Evolutionary conservation across 2,797 vertebrate species (phyloP).

Genomic region (Rhinogobio ventralis): DNA sequence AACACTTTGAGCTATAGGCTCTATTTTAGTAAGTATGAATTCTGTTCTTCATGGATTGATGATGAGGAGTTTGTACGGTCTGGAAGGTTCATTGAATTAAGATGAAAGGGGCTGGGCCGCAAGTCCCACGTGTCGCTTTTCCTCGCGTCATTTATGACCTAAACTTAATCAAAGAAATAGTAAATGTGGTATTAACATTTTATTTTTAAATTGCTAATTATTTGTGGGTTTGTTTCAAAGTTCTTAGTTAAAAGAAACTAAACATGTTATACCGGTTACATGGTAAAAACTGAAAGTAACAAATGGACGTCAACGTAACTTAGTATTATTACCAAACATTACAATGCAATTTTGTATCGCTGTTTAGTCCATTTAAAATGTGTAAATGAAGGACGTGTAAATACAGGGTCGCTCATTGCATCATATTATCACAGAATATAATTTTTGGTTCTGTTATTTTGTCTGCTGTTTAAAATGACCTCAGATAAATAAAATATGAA

Average conservation of each 20-base stretch:
- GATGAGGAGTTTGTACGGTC: background rate
- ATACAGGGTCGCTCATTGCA: background rate
- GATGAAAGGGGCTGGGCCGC: slow-evolving; percentile 35
- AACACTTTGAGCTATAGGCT: slow-evolving; percentile 86
- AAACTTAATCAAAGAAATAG: background rate
- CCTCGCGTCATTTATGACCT: slow-evolving; percentile 15
- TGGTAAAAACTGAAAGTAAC: background rate
- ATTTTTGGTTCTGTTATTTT: background rate
- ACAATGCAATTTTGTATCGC: background rate
- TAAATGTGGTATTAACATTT: background rate
- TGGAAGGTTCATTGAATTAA: background rate
- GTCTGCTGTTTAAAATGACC: background rate
- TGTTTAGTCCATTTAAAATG: background rate
- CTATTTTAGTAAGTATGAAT: slow-evolving; percentile 89
- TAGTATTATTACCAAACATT: too few relatives aligned
- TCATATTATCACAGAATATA: background rate
- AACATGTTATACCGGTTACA: background rate
- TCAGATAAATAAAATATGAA: background rate
- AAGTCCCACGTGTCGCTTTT: slow-evolving; percentile 49
- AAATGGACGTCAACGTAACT: background rate
- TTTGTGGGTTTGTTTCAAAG: background rate
- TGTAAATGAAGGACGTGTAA: background rate
- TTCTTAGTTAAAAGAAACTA: background rate
- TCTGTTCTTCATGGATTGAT: background rate
- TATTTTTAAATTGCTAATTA: background rate